A percentile compares a stretch with the other conserved stretches of the same genome.
phyloP scores from a whole-genome alignment of 2,888 invertebrate species.

The Ophion ellenae region DNA sequence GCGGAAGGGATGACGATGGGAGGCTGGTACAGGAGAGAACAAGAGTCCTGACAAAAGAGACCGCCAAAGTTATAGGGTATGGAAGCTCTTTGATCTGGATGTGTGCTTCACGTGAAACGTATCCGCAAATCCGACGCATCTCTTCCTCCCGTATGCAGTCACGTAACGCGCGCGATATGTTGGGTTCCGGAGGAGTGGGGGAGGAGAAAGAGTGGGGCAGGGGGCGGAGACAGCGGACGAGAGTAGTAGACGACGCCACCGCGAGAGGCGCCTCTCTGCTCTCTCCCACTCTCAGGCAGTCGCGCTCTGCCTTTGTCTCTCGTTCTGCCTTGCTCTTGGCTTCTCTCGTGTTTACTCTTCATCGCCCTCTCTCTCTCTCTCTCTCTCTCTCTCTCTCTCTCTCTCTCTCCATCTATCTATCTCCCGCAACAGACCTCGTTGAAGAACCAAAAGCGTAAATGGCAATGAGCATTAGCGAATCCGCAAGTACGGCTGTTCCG shows the following conservation, averaged over 20 bases:
- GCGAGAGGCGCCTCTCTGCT: constrained; percentile 1
- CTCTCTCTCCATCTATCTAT: constrained; percentile 20
- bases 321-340: neutral
- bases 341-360: constrained; percentile 2
- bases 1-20: neutral
- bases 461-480: constrained; percentile 53
- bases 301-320: neutral
- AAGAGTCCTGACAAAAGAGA: constrained; percentile 43
- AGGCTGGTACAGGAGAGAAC: constrained; percentile 14
- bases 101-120: constrained; percentile 56
- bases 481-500: constrained; percentile 30
- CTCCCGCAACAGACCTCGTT: constrained; percentile 15
- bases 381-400: neutral
- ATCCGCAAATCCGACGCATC: constrained; percentile 46
- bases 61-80: constrained; percentile 25
- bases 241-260: constrained; percentile 32
- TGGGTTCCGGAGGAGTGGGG: neutral
- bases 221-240: neutral
- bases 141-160: constrained; percentile 9
- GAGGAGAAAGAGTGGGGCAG: constrained; percentile 2
- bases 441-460: constrained; percentile 49
- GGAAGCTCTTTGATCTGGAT: constrained; percentile 56
- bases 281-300: constrained; percentile 1
- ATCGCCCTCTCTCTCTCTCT: constrained; percentile 1
- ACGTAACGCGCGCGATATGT: constrained; percentile 18